Conservation (phyloP, 2,888 invertebrate genomes). For the Tribolium freemani region DNA sequence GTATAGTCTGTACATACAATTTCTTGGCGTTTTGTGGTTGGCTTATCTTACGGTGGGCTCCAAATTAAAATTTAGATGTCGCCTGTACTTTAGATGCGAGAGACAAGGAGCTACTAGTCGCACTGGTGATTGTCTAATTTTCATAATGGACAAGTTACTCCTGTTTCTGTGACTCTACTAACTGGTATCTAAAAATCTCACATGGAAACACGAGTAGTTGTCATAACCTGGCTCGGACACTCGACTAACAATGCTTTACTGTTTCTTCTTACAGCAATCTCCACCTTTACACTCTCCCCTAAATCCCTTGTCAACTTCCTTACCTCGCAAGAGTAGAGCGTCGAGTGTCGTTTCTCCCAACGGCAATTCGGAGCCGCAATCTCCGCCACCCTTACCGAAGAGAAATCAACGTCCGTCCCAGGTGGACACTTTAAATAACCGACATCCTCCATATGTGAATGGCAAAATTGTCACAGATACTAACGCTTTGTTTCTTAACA, state of each 20-base stretch:
- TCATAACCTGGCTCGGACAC: conserved; percentile 52
- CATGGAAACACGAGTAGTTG: conserved; percentile 43
- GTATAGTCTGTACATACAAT: conserved; percentile 5
- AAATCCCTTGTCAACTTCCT: conserved; percentile 50
- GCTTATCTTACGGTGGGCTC: conserved; percentile 35
- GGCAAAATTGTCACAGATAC: conserved; percentile 56
- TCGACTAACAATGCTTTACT: conserved; percentile 66
- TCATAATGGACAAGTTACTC: conserved; percentile 48
- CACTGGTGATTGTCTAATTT: conserved; percentile 54
- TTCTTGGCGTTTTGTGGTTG: conserved; percentile 32
- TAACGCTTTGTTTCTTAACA: conserved; percentile 53
- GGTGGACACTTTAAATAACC: conserved; percentile 47
- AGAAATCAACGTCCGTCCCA: conserved; percentile 63
- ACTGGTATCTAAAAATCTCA: conserved; percentile 9
- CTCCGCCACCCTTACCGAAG: conserved; percentile 72
- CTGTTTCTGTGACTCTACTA: conserved; percentile 40
- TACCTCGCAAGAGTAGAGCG: conserved; percentile 47
- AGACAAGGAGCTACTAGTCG: conserved; percentile 48
- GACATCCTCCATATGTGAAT: conserved; percentile 54
- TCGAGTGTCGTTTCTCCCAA: conserved; percentile 51
- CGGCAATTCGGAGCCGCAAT: conserved; percentile 56
- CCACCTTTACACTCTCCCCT: conserved; percentile 57
- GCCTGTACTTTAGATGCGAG: conserved; percentile 32
- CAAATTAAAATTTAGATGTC: conserved; percentile 19
- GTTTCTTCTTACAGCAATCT: conserved; percentile 66